A percentile compares a stretch with the other conserved stretches of the same genome.
These are phyloP conservation scores for Lagopus muta DNA, from an alignment of 2,113 vertebrate genomes.

Conservation along the genomic window DNA sequence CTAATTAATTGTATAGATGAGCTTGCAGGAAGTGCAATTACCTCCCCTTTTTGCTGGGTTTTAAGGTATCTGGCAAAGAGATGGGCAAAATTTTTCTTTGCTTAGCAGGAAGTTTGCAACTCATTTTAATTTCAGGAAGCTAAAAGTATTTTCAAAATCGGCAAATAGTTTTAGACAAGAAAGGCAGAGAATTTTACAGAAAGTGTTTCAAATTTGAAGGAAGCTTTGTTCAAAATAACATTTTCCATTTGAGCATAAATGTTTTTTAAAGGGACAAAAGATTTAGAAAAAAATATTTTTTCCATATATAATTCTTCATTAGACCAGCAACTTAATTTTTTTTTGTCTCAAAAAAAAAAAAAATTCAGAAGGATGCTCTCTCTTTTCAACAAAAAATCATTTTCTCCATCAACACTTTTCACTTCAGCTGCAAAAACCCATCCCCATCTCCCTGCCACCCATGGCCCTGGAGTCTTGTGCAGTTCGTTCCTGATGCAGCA, in stretches of 20 bases:
- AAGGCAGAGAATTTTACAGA: not conserved
- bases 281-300: not conserved
- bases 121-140: not conserved
- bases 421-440: not conserved
- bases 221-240: not conserved
- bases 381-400: not conserved
- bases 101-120: not conserved
- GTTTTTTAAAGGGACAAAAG: not conserved
- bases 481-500: not conserved
- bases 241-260: not conserved
- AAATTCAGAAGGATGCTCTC: not conserved
- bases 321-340: not conserved
- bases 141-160: not conserved
- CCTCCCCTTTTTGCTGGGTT: conserved; percentile 13
- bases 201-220: not conserved
- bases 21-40: conserved; percentile 30
- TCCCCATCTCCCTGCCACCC: not conserved
- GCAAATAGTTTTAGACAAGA: not conserved
- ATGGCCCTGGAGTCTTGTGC: no score
- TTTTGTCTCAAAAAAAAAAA: not conserved
- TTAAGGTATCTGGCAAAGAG: conserved; percentile 16
- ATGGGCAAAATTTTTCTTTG: not conserved
- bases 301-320: not conserved
- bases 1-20: conserved; percentile 28
- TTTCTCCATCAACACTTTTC: not conserved